Evolutionary conservation across 2,888 invertebrate species (phyloP).

Genomic region (Pseudococcus jackbeardsleyi): DNA sequence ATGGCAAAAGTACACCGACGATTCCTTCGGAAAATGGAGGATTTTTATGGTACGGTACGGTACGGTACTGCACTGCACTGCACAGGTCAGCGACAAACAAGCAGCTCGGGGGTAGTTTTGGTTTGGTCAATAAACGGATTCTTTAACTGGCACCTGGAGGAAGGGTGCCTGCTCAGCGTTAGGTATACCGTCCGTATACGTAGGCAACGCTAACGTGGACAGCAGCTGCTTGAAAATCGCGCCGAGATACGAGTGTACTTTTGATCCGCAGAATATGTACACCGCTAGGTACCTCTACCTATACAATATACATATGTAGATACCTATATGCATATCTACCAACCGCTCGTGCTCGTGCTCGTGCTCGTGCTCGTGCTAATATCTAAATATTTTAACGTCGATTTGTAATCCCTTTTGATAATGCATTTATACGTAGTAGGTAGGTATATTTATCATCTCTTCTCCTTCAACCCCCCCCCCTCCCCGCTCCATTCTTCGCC

Average conservation of each 20-base stretch:
- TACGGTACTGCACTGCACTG: too few species aligned
- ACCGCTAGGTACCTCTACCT: too few species aligned
- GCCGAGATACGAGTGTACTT: constrained; percentile 43
- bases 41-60: too few species aligned
- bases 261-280: constrained; percentile 59
- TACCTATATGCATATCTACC: too few species aligned
- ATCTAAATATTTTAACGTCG: constrained; percentile 63
- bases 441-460: constrained; percentile 58
- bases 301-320: too few species aligned
- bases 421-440: too few species aligned
- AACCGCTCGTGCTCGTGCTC: too few species aligned
- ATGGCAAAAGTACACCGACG: neutral
- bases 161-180: constrained; percentile 38
- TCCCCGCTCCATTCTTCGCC: neutral
- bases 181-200: too few species aligned
- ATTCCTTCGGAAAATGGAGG: neutral
- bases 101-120: constrained; percentile 58
- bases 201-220: constrained; percentile 47
- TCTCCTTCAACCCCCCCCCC: too few species aligned
- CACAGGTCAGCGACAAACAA: constrained; percentile 45
- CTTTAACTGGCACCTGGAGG: constrained; percentile 60
- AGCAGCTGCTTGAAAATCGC: constrained; percentile 52
- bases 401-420: constrained; percentile 63
- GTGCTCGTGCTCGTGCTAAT: constrained; percentile 50
- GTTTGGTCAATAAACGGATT: constrained; percentile 63